These are phyloP conservation scores for Perodicticus potto DNA, from an alignment of 2,797 vertebrate species.

Conservation along the genomic window DNA sequence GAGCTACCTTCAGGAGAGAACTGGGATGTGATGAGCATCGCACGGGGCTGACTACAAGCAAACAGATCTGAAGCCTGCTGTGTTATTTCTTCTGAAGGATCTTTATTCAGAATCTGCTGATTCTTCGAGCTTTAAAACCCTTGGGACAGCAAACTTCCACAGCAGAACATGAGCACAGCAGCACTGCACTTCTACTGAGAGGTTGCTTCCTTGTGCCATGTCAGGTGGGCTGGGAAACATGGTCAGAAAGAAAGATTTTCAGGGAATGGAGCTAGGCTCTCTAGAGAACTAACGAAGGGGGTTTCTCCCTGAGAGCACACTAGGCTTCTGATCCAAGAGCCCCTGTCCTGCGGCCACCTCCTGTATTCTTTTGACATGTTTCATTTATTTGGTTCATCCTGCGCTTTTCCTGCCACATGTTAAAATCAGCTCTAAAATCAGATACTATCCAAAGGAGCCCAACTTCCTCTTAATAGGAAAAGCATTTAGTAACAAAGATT, in stretches of 20 bases:
- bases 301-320: not conserved
- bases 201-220: not conserved
- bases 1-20: not conserved
- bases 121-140: not conserved
- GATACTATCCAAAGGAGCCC: not conserved
- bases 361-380: not conserved
- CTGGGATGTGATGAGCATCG: not conserved
- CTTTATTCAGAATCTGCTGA: not conserved
- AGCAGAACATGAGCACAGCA: not conserved
- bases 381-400: not conserved
- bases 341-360: not conserved
- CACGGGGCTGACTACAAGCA: not conserved
- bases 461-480: not conserved
- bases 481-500: not conserved
- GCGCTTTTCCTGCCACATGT: conserved; percentile 16
- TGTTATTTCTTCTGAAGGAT: not conserved
- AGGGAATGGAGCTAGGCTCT: not conserved
- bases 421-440: not conserved
- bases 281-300: not conserved
- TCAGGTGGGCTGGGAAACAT: not conserved
- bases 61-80: not conserved
- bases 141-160: not conserved
- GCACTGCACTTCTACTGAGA: not conserved
- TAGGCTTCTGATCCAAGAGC: not conserved
- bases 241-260: not conserved